Percentiles rank a stretch among this genome's conserved stretches.
phyloP scores from a whole-genome alignment of 1,140 invertebrate species.

The Ylistrum balloti region DNA sequence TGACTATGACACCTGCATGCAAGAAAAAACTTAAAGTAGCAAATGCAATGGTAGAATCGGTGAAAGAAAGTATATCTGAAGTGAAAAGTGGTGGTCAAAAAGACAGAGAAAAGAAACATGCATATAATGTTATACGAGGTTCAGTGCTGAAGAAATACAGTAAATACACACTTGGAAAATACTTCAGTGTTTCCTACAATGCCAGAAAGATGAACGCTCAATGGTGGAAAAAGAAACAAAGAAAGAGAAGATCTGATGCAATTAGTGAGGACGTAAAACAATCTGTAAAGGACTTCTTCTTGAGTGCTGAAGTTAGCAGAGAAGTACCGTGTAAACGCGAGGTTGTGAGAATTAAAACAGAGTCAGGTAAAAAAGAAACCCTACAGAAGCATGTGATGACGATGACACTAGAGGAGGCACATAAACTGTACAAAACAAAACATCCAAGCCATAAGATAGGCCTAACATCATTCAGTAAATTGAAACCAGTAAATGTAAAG shows the following conservation, averaged over 20 bases:
- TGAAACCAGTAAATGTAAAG: slow-evolving; percentile 60
- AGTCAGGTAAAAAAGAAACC: slow-evolving; percentile 50
- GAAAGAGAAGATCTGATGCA: slow-evolving; percentile 47
- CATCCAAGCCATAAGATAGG: slow-evolving; percentile 55
- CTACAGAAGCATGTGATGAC: slow-evolving; percentile 62
- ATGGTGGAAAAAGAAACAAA: slow-evolving; percentile 53
- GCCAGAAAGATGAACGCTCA: slow-evolving; percentile 37
- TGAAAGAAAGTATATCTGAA: slow-evolving; percentile 49
- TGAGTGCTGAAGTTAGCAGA: slow-evolving; percentile 57
- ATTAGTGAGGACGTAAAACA: slow-evolving; percentile 42
- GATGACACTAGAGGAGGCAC: slow-evolving; percentile 56
- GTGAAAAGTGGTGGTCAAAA: slow-evolving; percentile 44
- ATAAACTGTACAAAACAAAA: slow-evolving; percentile 47
- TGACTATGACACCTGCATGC: slow-evolving; percentile 48
- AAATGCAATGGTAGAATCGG: slow-evolving; percentile 36
- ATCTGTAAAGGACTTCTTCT: slow-evolving; percentile 51
- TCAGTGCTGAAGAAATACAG: slow-evolving; percentile 55
- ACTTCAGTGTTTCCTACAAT: slow-evolving; percentile 50
- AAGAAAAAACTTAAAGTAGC: slow-evolving; percentile 53
- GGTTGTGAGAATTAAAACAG: slow-evolving; percentile 51
- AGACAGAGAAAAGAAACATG: slow-evolving; percentile 56
- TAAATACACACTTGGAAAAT: slow-evolving; percentile 44
- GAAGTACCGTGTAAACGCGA: slow-evolving; percentile 61
- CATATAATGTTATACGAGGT: slow-evolving; percentile 48
- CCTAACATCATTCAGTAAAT: slow-evolving; percentile 51